These are phyloP conservation scores for Chrysolina americana DNA, from an alignment of 2,888 invertebrate genomes.

Conservation along the genomic window DNA sequence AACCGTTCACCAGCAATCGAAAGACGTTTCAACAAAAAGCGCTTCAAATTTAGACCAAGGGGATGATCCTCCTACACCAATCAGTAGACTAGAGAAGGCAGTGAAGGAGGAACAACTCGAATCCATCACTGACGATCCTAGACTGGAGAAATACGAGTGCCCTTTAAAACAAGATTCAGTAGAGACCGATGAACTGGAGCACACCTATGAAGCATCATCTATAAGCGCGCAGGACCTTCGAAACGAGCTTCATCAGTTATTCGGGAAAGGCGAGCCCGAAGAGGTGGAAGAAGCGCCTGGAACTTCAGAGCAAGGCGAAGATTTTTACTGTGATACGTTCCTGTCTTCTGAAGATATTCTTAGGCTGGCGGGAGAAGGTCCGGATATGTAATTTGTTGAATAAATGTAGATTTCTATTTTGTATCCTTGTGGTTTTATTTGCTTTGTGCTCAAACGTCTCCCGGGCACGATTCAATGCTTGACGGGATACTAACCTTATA, in stretches of 20 bases:
- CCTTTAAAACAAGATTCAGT: background rate
- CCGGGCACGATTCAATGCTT: no score
- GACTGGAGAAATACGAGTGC: background rate
- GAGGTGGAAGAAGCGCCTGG: background rate
- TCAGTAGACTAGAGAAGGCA: no score
- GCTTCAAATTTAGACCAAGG: no score
- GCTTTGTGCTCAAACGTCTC: no score
- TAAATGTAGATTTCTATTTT: no score
- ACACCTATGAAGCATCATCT: background rate
- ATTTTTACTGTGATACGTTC: constrained; percentile 1
- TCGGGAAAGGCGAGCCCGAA: background rate
- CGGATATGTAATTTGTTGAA: no score
- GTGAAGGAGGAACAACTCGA: no score
- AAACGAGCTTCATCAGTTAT: constrained; percentile 22
- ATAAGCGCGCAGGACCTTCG: constrained; percentile 18
- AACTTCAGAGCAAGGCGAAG: background rate
- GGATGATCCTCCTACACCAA: no score
- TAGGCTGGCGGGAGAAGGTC: background rate
- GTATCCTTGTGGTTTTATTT: no score
- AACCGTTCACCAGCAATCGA: no score
- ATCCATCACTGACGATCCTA: background rate
- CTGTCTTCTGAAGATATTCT: constrained; percentile 13
- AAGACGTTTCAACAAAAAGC: no score
- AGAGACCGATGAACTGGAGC: background rate
- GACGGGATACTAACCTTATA: no score